These are phyloP conservation scores for Drosophila nr. perissopoda DNA, from an alignment of 2,888 invertebrate genomes.

Conservation along the genomic window DNA sequence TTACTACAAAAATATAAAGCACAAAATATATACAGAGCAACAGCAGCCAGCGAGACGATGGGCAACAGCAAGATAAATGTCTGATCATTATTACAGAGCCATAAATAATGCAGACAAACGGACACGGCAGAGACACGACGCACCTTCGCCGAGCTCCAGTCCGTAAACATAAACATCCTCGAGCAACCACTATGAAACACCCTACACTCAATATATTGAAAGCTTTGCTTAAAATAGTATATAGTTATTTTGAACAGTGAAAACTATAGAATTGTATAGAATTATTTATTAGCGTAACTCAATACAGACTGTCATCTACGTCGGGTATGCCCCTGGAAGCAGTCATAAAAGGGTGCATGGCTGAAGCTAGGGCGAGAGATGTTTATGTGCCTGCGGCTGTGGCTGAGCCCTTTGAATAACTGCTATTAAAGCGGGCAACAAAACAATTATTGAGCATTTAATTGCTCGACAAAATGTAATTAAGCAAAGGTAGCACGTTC, in stretches of 20 bases:
- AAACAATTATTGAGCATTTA: conserved; percentile 80
- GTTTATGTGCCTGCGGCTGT: conserved; percentile 27
- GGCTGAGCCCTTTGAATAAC: conserved; percentile 70
- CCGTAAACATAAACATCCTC: conserved; percentile 32
- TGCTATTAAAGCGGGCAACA: conserved; percentile 75
- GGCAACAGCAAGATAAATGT: conserved; percentile 71
- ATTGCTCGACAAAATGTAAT: conserved; percentile 78
- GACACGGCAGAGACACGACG: conserved; percentile 47
- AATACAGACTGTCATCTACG: neutral
- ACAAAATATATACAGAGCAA: conserved; percentile 9
- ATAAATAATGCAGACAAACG: conserved; percentile 72
- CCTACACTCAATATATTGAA: neutral
- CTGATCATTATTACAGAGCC: conserved; percentile 75
- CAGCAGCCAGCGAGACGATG: conserved; percentile 18
- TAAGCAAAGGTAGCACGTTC: conserved; percentile 72
- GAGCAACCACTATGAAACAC: conserved; percentile 17
- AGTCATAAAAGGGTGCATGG: neutral
- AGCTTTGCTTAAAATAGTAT: neutral
- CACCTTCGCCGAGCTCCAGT: conserved; percentile 57
- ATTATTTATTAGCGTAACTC: neutral
- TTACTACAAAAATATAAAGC: conserved; percentile 8
- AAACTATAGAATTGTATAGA: neutral
- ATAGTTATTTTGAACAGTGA: neutral
- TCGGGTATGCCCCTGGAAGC: neutral
- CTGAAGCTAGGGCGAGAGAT: neutral